These are phyloP conservation scores for Sycophaga agraensis DNA, from an alignment of 1,140 invertebrate species.

Conservation along the genomic window DNA sequence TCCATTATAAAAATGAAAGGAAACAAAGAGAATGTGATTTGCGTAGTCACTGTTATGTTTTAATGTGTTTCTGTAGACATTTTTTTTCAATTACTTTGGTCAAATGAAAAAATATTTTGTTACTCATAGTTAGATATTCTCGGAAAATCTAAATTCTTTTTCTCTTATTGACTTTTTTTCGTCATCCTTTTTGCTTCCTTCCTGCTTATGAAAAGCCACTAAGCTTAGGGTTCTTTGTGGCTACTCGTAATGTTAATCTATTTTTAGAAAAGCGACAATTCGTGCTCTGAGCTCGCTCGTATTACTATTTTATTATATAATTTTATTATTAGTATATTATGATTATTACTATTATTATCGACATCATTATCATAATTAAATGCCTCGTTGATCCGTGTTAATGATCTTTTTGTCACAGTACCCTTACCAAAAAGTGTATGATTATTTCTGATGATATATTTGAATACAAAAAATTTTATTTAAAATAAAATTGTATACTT, in stretches of 20 bases:
- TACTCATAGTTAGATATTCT: slow-evolving; percentile 16
- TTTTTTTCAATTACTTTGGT: slow-evolving; percentile 19
- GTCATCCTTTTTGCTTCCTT: slow-evolving; percentile 26
- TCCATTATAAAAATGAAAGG: slow-evolving; percentile 17
- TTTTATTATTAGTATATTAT: slow-evolving; percentile 26
- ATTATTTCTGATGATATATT: slow-evolving; percentile 8
- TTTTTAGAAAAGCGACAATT: slow-evolving; percentile 21
- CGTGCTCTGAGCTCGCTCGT: slow-evolving; percentile 26
- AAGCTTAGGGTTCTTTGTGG: background rate
- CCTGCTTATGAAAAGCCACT: background rate
- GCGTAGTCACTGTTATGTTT: slow-evolving; percentile 21
- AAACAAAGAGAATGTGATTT: slow-evolving; percentile 29
- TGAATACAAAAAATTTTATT: background rate
- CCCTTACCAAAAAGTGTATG: slow-evolving; percentile 22
- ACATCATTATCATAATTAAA: slow-evolving; percentile 27
- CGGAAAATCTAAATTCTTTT: slow-evolving; percentile 1
- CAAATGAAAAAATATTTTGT: slow-evolving; percentile 22
- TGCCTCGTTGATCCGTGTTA: slow-evolving; percentile 28
- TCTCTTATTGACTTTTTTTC: slow-evolving; percentile 1
- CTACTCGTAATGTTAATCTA: slow-evolving; percentile 24
- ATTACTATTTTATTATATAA: slow-evolving; percentile 29
- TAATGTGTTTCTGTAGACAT: slow-evolving; percentile 12
- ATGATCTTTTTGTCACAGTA: slow-evolving; percentile 24
- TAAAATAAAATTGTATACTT: background rate
- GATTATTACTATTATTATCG: slow-evolving; percentile 24